A percentile compares a stretch with the other conserved stretches of the same genome.
Evolutionary conservation across 2,797 vertebrate species (phyloP).

Genomic region (Danio albolineatus): DNA sequence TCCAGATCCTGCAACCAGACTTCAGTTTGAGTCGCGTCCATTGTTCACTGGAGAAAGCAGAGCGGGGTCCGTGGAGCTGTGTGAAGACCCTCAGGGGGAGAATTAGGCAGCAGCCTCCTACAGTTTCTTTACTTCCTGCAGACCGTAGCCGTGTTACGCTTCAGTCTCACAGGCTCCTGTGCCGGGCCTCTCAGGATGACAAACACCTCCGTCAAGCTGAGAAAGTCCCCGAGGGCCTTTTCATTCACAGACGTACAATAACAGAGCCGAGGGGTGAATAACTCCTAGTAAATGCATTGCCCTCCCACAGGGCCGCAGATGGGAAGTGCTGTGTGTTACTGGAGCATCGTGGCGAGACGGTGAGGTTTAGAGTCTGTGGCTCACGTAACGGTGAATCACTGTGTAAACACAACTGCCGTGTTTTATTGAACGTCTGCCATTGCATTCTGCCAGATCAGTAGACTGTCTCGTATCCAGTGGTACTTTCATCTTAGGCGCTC

Average conservation of each 20-base stretch:
- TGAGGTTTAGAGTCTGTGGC: slow-evolving; percentile 26
- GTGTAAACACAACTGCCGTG: slow-evolving; percentile 27
- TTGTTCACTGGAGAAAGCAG: slow-evolving; percentile 57
- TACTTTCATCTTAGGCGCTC: slow-evolving; percentile 45
- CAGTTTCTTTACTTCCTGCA: slow-evolving; percentile 56
- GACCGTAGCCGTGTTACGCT: slow-evolving; percentile 44
- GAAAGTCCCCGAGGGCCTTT: slow-evolving; percentile 48
- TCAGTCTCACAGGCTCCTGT: slow-evolving; percentile 48
- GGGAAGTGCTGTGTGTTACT: slow-evolving; percentile 52
- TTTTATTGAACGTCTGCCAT: slow-evolving; percentile 31
- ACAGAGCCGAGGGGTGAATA: slow-evolving; percentile 50
- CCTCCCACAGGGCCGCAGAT: slow-evolving; percentile 46
- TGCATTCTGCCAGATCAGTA: slow-evolving; percentile 7
- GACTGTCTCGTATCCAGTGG: slow-evolving; percentile 21
- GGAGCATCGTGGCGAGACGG: slow-evolving; percentile 22
- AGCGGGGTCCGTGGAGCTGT: slow-evolving; percentile 53
- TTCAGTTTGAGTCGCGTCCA: slow-evolving; percentile 29
- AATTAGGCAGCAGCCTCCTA: slow-evolving; percentile 57
- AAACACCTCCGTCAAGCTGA: slow-evolving; percentile 56
- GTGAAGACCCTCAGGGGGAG: slow-evolving; percentile 59
- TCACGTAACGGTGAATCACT: slow-evolving; percentile 40
- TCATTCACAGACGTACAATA: slow-evolving; percentile 59
- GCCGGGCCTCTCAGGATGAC: slow-evolving; percentile 55
- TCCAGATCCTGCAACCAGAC: slow-evolving; percentile 16
- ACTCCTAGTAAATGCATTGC: slow-evolving; percentile 38